phyloP scores from a whole-genome alignment of 2,113 vertebrate genomes.

The Cercopithecus mona region DNA sequence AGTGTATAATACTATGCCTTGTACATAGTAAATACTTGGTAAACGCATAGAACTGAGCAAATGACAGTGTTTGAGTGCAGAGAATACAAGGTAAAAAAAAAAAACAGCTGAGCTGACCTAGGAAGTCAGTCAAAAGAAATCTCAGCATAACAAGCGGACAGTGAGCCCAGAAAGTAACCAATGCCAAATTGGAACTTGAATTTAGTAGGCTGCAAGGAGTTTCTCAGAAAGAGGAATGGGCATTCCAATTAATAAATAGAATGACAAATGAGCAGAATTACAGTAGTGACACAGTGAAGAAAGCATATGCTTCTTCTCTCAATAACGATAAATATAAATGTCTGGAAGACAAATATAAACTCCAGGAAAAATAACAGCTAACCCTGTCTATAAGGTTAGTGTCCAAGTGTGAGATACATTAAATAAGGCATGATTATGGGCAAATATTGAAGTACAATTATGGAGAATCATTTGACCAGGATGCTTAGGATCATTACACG shows the following conservation, averaged over 20 bases:
- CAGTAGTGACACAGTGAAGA: constrained; percentile 9
- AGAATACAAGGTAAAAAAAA: not conserved
- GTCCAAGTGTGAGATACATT: not conserved
- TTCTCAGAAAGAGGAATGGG: constrained; percentile 16
- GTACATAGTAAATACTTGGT: not conserved
- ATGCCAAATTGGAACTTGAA: not conserved
- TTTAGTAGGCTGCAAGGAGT: not conserved
- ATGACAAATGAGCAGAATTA: constrained; percentile 10
- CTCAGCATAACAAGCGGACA: not conserved
- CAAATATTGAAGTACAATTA: not conserved
- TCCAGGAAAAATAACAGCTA: not conserved
- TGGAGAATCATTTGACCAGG: not conserved
- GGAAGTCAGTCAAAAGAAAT: not conserved
- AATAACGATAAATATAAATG: not conserved
- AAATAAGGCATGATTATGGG: not conserved
- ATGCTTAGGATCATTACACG: not conserved
- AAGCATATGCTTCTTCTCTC: not conserved
- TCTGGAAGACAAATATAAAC: not conserved
- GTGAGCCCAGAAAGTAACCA: not conserved
- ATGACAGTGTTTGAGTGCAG: not conserved
- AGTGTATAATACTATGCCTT: not conserved
- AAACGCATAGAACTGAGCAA: not conserved
- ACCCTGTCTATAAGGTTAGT: not conserved
- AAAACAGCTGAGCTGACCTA: not conserved
- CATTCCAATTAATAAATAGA: not conserved